These are phyloP conservation scores for Anabacerthia variegaticeps DNA, from an alignment of 2,797 vertebrate species.

Conservation along the genomic window DNA sequence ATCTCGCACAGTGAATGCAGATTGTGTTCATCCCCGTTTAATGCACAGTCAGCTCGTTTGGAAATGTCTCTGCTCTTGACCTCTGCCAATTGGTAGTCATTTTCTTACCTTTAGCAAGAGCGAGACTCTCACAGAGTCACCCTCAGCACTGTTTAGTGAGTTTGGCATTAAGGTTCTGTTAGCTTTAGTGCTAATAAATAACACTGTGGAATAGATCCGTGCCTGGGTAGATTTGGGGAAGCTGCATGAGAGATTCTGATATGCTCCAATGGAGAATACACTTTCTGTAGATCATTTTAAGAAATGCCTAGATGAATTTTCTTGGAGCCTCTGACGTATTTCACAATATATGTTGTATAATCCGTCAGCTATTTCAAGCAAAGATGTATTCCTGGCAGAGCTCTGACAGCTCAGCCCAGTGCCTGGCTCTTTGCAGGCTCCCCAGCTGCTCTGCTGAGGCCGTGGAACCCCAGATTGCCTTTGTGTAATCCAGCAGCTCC, in stretches of 20 bases:
- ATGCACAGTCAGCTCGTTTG: not conserved
- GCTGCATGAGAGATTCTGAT: not conserved
- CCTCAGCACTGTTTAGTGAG: not conserved
- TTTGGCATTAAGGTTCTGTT: not conserved
- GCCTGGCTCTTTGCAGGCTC: not conserved
- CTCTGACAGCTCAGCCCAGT: not conserved
- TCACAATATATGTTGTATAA: fast-evolving
- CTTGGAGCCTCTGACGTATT: not conserved
- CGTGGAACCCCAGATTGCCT: not conserved
- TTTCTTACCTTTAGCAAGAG: not conserved
- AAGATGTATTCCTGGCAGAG: not conserved
- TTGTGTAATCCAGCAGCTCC: not conserved
- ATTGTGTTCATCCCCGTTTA: fast-evolving
- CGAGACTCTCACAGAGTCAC: not conserved
- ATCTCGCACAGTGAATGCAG: not conserved
- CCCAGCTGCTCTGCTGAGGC: not conserved
- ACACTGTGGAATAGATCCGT: not conserved
- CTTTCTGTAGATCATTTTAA: not conserved
- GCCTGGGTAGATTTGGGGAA: not conserved
- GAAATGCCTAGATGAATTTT: not conserved
- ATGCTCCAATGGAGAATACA: not conserved
- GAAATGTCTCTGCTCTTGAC: not conserved
- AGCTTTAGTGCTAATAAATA: not conserved
- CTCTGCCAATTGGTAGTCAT: not conserved
- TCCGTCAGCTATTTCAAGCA: not conserved